A percentile compares a stretch with the other conserved stretches of the same genome.
These are phyloP conservation scores for Eulimnadia texana DNA, from an alignment of 1,140 invertebrate species.

Conservation along the genomic window DNA sequence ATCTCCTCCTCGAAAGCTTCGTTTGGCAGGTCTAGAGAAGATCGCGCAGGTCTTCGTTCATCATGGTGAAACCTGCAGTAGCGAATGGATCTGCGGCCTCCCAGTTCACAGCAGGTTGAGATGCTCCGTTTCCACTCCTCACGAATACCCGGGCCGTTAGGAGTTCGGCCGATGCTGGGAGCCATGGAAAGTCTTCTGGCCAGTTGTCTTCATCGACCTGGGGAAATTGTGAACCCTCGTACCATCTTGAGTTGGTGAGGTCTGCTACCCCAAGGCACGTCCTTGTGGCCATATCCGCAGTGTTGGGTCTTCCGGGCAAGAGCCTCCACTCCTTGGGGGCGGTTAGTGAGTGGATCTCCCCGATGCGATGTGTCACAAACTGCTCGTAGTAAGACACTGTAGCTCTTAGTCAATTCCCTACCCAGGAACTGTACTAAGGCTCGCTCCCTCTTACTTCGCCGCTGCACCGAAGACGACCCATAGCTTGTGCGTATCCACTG, in stretches of 20 bases:
- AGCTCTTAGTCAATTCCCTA: neutral
- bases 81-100: neutral
- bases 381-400: neutral
- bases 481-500: neutral
- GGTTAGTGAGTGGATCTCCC: conserved; percentile 2
- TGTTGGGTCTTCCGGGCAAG: neutral
- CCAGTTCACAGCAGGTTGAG: neutral
- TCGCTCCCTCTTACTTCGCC: neutral
- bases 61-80: neutral
- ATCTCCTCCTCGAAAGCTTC: no score
- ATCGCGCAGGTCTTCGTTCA: neutral
- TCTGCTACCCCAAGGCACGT: neutral
- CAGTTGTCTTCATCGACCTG: neutral
- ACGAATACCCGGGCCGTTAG: neutral
- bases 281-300: neutral
- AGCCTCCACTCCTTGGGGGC: neutral
- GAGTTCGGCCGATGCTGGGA: neutral
- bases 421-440: neutral
- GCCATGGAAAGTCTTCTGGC: neutral
- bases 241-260: neutral
- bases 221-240: neutral
- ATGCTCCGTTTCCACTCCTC: neutral
- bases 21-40: neutral
- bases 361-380: neutral
- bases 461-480: neutral